Conservation (phyloP, 2,113 vertebrate genomes). For the Hoplias malabaricus region DNA sequence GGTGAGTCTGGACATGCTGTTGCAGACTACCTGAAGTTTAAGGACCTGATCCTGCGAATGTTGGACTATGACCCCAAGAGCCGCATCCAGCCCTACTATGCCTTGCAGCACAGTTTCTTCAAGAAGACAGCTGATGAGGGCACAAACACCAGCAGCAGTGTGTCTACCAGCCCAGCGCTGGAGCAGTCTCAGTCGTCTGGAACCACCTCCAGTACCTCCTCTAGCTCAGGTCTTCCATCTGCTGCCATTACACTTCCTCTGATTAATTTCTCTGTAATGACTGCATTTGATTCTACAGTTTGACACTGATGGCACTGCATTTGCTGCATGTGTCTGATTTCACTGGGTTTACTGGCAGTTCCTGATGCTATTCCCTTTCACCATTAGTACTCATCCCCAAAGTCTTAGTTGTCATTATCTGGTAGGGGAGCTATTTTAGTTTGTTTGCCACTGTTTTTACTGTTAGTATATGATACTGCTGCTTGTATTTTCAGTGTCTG, state of each 20-base stretch:
- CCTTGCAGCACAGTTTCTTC: conserved; percentile 98
- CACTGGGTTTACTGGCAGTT: not conserved
- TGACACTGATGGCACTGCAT: not conserved
- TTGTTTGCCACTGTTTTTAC: not conserved
- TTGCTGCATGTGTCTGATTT: not conserved
- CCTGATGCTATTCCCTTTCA: not conserved
- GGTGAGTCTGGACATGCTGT: conserved; percentile 97
- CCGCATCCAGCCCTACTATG: conserved; percentile 98
- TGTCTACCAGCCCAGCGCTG: conserved; percentile 96
- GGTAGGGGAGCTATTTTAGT: not conserved
- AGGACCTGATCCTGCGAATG: conserved; percentile 99
- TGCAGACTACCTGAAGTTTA: conserved; percentile 99
- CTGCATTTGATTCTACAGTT: too few species aligned
- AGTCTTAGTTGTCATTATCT: conserved; percentile 5
- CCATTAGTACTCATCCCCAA: not conserved
- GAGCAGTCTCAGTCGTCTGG: conserved; percentile 93
- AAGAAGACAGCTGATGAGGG: conserved; percentile 99
- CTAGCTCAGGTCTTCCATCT: conserved; percentile 84
- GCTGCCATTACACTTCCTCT: not conserved
- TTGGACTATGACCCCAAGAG: conserved; percentile 98
- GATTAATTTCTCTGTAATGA: not conserved
- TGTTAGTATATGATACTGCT: not conserved
- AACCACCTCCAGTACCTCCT: conserved; percentile 83
- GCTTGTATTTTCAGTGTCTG: not conserved
- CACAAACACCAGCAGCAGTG: conserved; percentile 98